Evolutionary conservation across 1,140 invertebrate species (phyloP).

Genomic region (Drosophila seguyi): DNA sequence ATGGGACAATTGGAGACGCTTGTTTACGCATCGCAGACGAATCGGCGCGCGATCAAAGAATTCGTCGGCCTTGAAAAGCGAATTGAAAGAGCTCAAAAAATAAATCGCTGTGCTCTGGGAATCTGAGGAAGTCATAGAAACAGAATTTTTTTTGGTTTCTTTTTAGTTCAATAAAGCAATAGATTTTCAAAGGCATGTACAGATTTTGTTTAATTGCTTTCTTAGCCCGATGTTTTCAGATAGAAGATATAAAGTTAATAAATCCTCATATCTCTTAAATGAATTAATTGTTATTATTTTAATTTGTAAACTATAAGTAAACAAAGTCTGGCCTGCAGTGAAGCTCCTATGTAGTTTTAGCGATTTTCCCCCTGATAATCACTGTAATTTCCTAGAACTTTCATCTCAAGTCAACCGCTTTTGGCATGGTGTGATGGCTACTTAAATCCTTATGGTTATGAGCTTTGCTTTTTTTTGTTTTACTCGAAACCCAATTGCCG

Average conservation of each 20-base stretch:
- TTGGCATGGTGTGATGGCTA: slow-evolving; percentile 48
- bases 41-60: slow-evolving; percentile 46
- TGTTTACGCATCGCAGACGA: slow-evolving; percentile 47
- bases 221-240: too few species aligned
- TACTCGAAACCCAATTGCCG: slow-evolving; percentile 21
- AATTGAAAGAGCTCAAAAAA: slow-evolving; percentile 32
- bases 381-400: slow-evolving; percentile 12
- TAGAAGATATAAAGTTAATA: background rate
- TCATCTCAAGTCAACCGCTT: slow-evolving; percentile 13
- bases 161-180: background rate
- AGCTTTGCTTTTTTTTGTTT: slow-evolving; percentile 42
- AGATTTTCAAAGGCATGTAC: background rate
- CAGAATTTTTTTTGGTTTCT: background rate
- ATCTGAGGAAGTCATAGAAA: background rate
- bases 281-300: background rate
- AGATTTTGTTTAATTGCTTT: background rate
- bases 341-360: background rate
- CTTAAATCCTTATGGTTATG: slow-evolving; percentile 63
- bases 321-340: background rate
- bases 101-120: slow-evolving; percentile 8
- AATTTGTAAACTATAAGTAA: background rate
- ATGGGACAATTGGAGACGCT: slow-evolving; percentile 42
- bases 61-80: slow-evolving; percentile 8
- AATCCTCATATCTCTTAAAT: background rate
- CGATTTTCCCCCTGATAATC: background rate